A percentile compares a stretch with the other conserved stretches of the same genome.
Conservation (phyloP, 2,113 vertebrate genomes). For the Phycodurus eques region DNA sequence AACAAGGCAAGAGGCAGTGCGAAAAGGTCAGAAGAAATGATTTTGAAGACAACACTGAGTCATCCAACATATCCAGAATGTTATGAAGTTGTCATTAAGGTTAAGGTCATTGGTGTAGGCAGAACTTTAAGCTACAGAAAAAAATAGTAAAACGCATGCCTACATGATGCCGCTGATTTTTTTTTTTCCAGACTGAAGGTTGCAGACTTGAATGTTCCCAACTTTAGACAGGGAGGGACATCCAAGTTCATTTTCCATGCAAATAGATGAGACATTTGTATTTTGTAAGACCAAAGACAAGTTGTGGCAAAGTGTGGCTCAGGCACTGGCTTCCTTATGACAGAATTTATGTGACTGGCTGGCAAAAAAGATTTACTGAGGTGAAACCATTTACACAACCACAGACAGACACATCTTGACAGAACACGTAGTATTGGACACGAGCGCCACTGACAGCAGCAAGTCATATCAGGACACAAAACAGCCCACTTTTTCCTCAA, state of each 20-base stretch:
- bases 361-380: conserved; percentile 49
- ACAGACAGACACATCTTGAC: conserved; percentile 32
- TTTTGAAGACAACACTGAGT: conserved; percentile 19
- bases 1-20: conserved; percentile 35
- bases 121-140: neutral
- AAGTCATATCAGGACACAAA: conserved; percentile 28
- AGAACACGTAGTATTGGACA: conserved; percentile 31
- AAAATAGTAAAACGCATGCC: neutral
- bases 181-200: conserved; percentile 13
- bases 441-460: conserved; percentile 19
- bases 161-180: neutral
- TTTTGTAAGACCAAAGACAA: conserved; percentile 41
- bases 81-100: conserved; percentile 9
- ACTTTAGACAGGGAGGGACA: conserved; percentile 20
- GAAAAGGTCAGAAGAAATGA: conserved; percentile 44
- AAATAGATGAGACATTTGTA: conserved; percentile 33
- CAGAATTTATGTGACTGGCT: conserved; percentile 53
- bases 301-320: conserved; percentile 44
- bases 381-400: conserved; percentile 31
- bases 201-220: conserved; percentile 23
- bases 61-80: conserved; percentile 10
- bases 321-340: conserved; percentile 45
- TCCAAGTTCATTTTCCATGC: conserved; percentile 27
- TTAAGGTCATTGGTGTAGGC: conserved; percentile 28
- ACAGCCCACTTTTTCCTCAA: neutral